Evolutionary conservation across 1,140 invertebrate genomes (phyloP).

Genomic region (Cotesia glomerata): DNA sequence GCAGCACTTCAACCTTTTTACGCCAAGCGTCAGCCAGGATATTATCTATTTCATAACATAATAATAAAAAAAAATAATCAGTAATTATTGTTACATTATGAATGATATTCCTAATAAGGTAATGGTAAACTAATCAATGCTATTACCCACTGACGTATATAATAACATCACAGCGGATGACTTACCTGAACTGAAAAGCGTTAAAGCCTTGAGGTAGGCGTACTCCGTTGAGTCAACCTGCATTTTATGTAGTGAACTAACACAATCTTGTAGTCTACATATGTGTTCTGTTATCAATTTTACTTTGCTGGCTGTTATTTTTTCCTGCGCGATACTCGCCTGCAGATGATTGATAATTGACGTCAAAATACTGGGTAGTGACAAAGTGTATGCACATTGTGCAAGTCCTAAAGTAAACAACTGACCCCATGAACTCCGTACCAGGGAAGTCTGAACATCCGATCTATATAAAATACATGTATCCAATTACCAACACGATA

Average conservation of each 20-base stretch:
- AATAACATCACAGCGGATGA: neutral
- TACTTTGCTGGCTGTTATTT: slow-evolving; percentile 74
- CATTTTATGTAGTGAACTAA: slow-evolving; percentile 76
- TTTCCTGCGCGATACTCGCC: slow-evolving; percentile 73
- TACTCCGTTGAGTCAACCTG: slow-evolving; percentile 84
- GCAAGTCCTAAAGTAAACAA: slow-evolving; percentile 90
- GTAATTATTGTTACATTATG: neutral
- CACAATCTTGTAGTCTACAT: slow-evolving; percentile 81
- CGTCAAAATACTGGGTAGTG: slow-evolving; percentile 80
- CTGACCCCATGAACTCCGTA: slow-evolving; percentile 91
- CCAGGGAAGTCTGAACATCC: slow-evolving; percentile 82
- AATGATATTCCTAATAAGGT: neutral
- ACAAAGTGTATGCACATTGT: slow-evolving; percentile 83
- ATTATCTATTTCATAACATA: slow-evolving; percentile 46
- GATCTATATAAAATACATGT: slow-evolving; percentile 67
- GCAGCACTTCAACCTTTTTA: slow-evolving; percentile 70
- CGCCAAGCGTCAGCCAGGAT: slow-evolving; percentile 56
- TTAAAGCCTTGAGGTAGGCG: slow-evolving; percentile 88
- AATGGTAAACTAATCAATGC: neutral
- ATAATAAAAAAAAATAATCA: neutral
- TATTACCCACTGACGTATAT: neutral
- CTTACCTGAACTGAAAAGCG: slow-evolving; percentile 76
- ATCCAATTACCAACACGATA: slow-evolving; percentile 9
- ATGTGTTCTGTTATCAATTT: slow-evolving; percentile 84
- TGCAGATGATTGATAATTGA: slow-evolving; percentile 78